Evolutionary conservation across 2,113 vertebrate species (phyloP).

Genomic region (Silurus meridionalis): DNA sequence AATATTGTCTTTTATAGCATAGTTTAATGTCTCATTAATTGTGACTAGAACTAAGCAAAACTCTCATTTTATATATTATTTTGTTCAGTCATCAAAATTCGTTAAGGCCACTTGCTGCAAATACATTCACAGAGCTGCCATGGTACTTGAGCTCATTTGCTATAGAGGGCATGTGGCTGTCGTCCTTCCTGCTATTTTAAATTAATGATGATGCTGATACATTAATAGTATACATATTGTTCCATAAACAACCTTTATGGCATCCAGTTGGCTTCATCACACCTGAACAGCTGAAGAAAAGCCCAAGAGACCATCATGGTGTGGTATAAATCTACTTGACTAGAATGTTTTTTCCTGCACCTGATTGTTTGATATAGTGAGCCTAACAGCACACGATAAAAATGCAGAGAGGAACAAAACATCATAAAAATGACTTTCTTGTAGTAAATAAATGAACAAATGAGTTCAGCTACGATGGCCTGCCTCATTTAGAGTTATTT

Average conservation of each 20-base stretch:
- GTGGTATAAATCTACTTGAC: neutral
- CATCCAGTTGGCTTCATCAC: neutral
- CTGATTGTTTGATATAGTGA: neutral
- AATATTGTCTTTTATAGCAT: too few species aligned
- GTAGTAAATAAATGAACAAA: neutral
- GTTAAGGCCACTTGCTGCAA: neutral
- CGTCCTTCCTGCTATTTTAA: neutral
- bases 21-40: too few species aligned
- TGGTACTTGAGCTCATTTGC: neutral
- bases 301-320: neutral
- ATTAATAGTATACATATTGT: neutral
- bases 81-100: neutral
- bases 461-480: neutral
- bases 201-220: neutral
- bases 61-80: neutral
- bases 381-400: neutral
- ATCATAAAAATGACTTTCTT: neutral
- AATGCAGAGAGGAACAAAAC: neutral
- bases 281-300: neutral
- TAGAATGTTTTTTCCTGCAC: neutral
- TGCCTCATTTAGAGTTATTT: neutral
- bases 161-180: neutral
- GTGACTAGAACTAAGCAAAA: too few species aligned
- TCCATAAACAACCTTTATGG: neutral
- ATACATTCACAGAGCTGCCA: neutral